A percentile compares a stretch with the other conserved stretches of the same genome.
Conservation (phyloP, 1,140 invertebrate species). For the Papilio polytes region DNA sequence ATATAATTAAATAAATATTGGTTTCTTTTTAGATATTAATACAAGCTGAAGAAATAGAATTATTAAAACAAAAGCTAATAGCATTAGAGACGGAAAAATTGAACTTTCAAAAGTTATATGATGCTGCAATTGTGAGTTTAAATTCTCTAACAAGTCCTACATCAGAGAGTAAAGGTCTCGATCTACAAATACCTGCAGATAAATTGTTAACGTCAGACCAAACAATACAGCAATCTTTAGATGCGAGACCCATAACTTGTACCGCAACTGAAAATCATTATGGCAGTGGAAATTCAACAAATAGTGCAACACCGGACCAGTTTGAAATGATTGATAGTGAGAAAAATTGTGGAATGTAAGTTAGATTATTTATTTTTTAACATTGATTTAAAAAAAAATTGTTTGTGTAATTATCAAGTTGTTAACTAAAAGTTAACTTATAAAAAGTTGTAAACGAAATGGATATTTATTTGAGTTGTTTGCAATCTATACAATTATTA, state of each 20-base stretch:
- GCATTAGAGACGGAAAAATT: conserved; percentile 84
- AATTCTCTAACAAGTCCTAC: conserved; percentile 79
- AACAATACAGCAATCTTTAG: conserved; percentile 47
- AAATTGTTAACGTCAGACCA: conserved; percentile 59
- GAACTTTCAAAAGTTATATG: conserved; percentile 83
- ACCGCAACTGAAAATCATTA: conserved; percentile 81
- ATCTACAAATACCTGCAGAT: conserved; percentile 67
- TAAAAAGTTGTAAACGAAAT: too few species aligned
- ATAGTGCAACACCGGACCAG: conserved; percentile 80
- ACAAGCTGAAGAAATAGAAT: conserved; percentile 84
- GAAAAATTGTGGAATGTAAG: conserved; percentile 78
- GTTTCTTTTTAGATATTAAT: conserved; percentile 63
- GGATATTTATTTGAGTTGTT: too few species aligned
- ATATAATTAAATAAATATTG: too few species aligned
- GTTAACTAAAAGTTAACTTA: too few species aligned
- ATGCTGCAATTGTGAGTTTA: conserved; percentile 79
- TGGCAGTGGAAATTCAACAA: conserved; percentile 78
- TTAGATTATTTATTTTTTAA: conserved; percentile 33
- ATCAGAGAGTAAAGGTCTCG: conserved; percentile 70
- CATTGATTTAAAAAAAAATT: not conserved
- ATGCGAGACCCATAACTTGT: conserved; percentile 71
- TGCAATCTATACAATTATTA: too few species aligned
- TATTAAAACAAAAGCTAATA: conserved; percentile 83
- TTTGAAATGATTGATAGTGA: conserved; percentile 83
- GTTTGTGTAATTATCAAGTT: not conserved